phyloP scores from a whole-genome alignment of 1,140 invertebrate genomes.

The Zaprionus africanus region DNA sequence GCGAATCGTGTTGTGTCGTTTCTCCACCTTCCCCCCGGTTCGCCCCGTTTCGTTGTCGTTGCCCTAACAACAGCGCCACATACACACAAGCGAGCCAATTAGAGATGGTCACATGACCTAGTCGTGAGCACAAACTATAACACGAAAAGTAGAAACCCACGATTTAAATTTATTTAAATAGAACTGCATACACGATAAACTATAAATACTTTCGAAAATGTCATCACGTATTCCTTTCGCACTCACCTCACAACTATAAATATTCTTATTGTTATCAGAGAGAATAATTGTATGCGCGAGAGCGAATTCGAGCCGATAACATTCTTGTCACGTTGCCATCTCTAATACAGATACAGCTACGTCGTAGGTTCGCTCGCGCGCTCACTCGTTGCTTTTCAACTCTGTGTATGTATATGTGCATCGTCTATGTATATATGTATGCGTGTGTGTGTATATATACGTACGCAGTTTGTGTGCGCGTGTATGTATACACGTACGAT shows the following conservation, averaged over 20 bases:
- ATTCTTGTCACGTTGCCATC: constrained; percentile 35
- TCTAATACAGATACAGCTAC: constrained; percentile 59
- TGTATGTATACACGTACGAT: constrained; percentile 77
- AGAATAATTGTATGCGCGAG: background rate
- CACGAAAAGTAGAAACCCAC: constrained; percentile 9
- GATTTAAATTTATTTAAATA: constrained; percentile 1
- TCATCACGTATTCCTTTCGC: background rate
- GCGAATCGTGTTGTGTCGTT: constrained; percentile 73
- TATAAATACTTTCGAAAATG: background rate
- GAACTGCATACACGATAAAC: background rate
- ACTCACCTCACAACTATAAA: background rate
- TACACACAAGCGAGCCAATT: constrained; percentile 56
- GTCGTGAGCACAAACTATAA: constrained; percentile 14
- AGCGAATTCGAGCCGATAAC: constrained; percentile 17
- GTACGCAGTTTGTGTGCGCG: constrained; percentile 43
- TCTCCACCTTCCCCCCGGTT: constrained; percentile 8
- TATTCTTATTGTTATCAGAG: background rate
- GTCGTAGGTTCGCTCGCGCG: constrained; percentile 63
- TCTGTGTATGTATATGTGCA: constrained; percentile 61
- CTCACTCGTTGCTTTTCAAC: constrained; percentile 69
- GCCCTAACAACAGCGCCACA: constrained; percentile 63
- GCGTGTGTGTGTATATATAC: constrained; percentile 23
- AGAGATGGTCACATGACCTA: constrained; percentile 36
- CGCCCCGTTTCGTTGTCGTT: constrained; percentile 34
- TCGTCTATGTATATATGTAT: constrained; percentile 39